phyloP scores from a whole-genome alignment of 2,797 vertebrate genomes.

The Buceros bicornis region DNA sequence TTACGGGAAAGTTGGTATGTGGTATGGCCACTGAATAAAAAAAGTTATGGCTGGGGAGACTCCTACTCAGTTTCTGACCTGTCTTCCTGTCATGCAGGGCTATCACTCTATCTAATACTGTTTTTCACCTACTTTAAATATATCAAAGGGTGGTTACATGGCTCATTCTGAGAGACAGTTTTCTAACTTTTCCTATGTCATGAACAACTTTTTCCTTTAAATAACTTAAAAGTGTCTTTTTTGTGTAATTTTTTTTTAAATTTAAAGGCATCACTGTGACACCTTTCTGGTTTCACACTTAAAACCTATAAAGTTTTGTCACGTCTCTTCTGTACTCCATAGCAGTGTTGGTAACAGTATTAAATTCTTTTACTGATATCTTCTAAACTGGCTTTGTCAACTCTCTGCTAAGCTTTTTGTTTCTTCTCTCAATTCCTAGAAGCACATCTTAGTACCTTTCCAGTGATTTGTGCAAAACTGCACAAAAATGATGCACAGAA shows the following conservation, averaged over 20 bases:
- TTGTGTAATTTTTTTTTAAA: background rate
- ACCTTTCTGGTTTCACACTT: background rate
- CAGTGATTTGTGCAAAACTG: background rate
- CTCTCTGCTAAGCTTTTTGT: background rate
- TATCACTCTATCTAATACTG: background rate
- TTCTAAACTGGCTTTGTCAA: background rate
- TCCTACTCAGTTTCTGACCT: background rate
- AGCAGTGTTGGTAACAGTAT: background rate
- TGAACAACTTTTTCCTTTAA: background rate
- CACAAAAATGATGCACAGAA: background rate
- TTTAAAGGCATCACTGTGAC: background rate
- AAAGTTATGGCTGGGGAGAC: background rate
- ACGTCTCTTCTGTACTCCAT: background rate
- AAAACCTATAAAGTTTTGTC: background rate
- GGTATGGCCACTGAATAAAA: background rate
- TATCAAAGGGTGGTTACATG: background rate
- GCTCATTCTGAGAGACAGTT: background rate
- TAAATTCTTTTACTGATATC: background rate
- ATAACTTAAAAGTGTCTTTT: background rate
- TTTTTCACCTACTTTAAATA: background rate
- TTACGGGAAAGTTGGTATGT: background rate
- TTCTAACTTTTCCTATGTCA: background rate
- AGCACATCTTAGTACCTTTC: background rate
- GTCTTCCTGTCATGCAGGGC: background rate
- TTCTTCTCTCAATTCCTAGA: background rate